phyloP scores from a whole-genome alignment of 2,797 vertebrate species.

The Epinephelus coioides region DNA sequence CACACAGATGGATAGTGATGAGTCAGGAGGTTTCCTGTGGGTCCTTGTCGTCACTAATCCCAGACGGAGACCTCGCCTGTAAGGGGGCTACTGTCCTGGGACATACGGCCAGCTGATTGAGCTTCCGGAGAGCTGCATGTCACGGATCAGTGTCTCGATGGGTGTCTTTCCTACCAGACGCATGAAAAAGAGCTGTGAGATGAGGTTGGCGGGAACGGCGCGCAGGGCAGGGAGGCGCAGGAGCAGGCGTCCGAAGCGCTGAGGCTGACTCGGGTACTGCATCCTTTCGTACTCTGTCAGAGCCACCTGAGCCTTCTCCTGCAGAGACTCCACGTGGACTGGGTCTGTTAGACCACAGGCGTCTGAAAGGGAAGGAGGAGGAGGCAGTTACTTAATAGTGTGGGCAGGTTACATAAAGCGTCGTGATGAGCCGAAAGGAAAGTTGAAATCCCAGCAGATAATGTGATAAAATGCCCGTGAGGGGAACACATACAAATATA shows the following conservation, averaged over 20 bases:
- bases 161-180: slow-evolving; percentile 96
- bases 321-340: slow-evolving; percentile 92
- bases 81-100: slow-evolving; percentile 86
- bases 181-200: slow-evolving; percentile 98
- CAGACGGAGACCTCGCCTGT: slow-evolving; percentile 67
- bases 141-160: slow-evolving; percentile 95
- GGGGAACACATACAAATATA: slow-evolving; percentile 32
- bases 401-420: slow-evolving; percentile 78
- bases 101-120: slow-evolving; percentile 97
- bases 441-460: slow-evolving; percentile 41
- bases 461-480: slow-evolving; percentile 30
- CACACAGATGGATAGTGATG: slow-evolving; percentile 78
- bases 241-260: slow-evolving; percentile 93
- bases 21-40: slow-evolving; percentile 78
- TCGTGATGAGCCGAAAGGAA: slow-evolving; percentile 66
- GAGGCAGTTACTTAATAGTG: slow-evolving; percentile 69
- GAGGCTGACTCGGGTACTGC: slow-evolving; percentile 93
- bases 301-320: slow-evolving; percentile 97
- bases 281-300: slow-evolving; percentile 94
- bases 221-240: slow-evolving; percentile 93
- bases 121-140: slow-evolving; percentile 97
- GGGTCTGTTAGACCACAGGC: slow-evolving; percentile 95
- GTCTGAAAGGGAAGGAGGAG: slow-evolving; percentile 81
- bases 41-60: slow-evolving; percentile 71
- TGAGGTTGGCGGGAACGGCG: slow-evolving; percentile 92